These are phyloP conservation scores for Orthonychiurus folsomi DNA, from an alignment of 2,888 invertebrate species.

Conservation along the genomic window DNA sequence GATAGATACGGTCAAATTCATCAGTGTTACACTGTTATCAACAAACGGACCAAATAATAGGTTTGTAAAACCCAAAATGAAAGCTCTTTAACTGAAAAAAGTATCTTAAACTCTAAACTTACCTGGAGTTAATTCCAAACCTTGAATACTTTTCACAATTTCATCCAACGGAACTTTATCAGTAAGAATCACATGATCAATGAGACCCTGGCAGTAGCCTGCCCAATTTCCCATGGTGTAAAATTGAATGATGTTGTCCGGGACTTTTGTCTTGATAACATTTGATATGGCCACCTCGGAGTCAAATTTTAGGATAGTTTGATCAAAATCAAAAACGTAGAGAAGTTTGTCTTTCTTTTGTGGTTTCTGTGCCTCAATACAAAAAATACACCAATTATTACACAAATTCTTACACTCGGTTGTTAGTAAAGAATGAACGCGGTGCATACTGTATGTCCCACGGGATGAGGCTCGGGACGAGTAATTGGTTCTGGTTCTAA, in stretches of 20 bases:
- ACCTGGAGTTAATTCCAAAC: neutral
- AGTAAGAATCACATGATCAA: neutral
- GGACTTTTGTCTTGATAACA: conserved; percentile 43
- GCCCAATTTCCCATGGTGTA: conserved; percentile 49
- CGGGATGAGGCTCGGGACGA: no score
- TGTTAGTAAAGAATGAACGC: no score
- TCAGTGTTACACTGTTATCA: no score
- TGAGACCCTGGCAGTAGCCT: neutral
- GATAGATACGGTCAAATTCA: neutral
- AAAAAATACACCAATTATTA: no score
- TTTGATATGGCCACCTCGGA: conserved; percentile 59
- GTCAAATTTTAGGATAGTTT: conserved; percentile 65
- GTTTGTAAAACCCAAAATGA: conserved; percentile 26
- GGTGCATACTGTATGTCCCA: no score
- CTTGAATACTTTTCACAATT: neutral
- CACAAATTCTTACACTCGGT: no score
- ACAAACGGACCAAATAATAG: no score
- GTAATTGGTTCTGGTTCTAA: no score
- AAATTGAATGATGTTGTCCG: conserved; percentile 50
- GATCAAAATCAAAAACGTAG: conserved; percentile 68
- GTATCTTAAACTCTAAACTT: neutral
- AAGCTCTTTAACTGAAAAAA: no score
- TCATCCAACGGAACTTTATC: conserved; percentile 42
- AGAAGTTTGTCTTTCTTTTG: no score
- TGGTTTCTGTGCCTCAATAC: no score